A percentile compares a stretch with the other conserved stretches of the same genome.
Evolutionary conservation across 2,888 invertebrate genomes (phyloP).

Genomic region (Autographa pulchrina): DNA sequence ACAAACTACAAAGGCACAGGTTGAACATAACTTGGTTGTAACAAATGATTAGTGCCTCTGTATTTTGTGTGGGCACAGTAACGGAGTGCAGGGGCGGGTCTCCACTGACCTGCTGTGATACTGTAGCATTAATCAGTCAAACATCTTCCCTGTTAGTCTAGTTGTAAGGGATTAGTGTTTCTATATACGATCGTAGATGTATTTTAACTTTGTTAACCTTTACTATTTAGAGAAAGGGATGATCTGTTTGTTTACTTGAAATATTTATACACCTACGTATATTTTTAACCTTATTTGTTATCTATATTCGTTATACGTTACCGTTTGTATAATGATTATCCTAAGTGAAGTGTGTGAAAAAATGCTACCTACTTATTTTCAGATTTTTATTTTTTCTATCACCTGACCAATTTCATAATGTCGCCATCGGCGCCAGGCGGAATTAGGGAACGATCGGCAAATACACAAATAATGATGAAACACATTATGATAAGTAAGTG

Average conservation of each 20-base stretch:
- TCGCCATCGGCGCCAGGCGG: constrained; percentile 77
- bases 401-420: constrained; percentile 85
- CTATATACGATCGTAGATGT: constrained; percentile 83
- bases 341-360: constrained; percentile 87
- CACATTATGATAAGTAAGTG: constrained; percentile 81
- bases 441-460: constrained; percentile 83
- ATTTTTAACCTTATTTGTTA: constrained; percentile 81
- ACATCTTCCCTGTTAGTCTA: constrained; percentile 87
- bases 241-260: constrained; percentile 81
- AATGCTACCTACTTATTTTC: constrained; percentile 89
- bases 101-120: constrained; percentile 87
- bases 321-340: constrained; percentile 81
- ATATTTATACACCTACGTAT: constrained; percentile 81
- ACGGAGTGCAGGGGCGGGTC: constrained; percentile 73
- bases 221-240: constrained; percentile 83
- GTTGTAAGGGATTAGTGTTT: constrained; percentile 86
- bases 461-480: constrained; percentile 79
- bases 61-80: constrained; percentile 59
- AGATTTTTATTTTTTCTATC: constrained; percentile 89
- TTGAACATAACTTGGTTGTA: constrained; percentile 18
- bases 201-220: constrained; percentile 86
- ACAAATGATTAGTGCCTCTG: constrained; percentile 41
- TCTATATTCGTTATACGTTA: constrained; percentile 81
- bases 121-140: constrained; percentile 84
- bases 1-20: constrained; percentile 51